Conservation (phyloP, 64 coral and sea anemone species). For the Hydrozoanthus tunicans region DNA sequence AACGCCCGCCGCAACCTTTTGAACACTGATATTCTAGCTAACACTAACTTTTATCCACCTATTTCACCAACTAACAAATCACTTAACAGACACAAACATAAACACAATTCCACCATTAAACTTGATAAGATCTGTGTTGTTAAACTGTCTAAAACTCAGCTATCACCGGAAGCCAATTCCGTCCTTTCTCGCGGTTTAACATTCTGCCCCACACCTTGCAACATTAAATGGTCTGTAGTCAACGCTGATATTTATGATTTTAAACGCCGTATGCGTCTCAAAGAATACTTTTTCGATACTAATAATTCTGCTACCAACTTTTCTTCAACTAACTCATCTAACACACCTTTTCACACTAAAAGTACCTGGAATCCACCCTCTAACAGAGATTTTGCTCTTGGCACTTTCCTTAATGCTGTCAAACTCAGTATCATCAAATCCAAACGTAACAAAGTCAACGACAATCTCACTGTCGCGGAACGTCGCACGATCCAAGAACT, state of each 20-base stretch:
- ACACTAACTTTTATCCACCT: no score
- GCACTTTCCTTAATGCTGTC: neutral
- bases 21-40: neutral
- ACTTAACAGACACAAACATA: neutral
- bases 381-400: neutral
- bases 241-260: constrained; percentile 46
- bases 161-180: neutral
- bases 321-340: neutral
- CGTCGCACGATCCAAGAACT: no score
- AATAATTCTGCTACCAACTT: neutral
- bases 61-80: no score
- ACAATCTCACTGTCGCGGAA: no score
- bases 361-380: constrained; percentile 7
- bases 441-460: neutral
- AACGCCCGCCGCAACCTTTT: neutral
- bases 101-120: no score
- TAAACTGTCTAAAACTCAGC: neutral
- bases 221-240: constrained; percentile 24
- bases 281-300: constrained; percentile 25
- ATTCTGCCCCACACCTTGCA: neutral
- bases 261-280: neutral
- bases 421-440: constrained; percentile 8
- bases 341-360: neutral
- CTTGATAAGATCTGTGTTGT: neutral
- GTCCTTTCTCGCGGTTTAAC: neutral